Evolutionary conservation across 92 coral and sea anemone species (phyloP).

Genomic region (Pocillopora grandis): DNA sequence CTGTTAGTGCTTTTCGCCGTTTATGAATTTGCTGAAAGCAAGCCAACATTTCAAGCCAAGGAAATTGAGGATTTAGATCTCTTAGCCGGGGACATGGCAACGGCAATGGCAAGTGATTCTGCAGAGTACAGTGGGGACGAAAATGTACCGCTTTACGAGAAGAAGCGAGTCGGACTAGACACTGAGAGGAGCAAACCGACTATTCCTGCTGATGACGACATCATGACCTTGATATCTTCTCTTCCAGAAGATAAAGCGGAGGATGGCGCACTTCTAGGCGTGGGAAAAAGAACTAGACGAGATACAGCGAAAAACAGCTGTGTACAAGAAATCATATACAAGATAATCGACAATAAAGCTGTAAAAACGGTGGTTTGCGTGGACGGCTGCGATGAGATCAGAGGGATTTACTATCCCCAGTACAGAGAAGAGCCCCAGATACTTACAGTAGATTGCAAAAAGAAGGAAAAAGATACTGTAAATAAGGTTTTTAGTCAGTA

Average conservation of each 20-base stretch:
- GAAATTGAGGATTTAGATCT: background rate
- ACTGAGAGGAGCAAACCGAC: background rate
- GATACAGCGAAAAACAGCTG: conserved; percentile 4
- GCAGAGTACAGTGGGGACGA: too few species aligned
- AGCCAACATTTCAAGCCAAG: background rate
- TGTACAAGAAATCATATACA: background rate
- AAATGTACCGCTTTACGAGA: background rate
- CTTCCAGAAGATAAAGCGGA: background rate
- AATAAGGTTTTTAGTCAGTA: background rate
- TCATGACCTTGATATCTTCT: background rate
- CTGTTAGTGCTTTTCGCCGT: conserved; percentile 10
- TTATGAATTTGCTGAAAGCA: conserved; percentile 16
- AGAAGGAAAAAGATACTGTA: background rate
- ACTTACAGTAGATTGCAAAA: conserved; percentile 6
- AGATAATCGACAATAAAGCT: background rate
- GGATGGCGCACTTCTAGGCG: background rate
- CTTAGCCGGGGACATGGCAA: background rate
- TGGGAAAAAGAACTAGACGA: background rate
- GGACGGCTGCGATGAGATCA: conserved; percentile 16
- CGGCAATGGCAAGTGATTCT: background rate
- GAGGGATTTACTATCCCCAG: background rate
- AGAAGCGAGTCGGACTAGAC: background rate
- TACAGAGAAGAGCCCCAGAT: conserved; percentile 14
- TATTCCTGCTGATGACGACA: background rate
- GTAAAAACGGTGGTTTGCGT: conserved; percentile 4